A percentile compares a stretch with the other conserved stretches of the same genome.
Conservation (phyloP, 1,140 invertebrate genomes). For the Zelostemma sp. region DNA sequence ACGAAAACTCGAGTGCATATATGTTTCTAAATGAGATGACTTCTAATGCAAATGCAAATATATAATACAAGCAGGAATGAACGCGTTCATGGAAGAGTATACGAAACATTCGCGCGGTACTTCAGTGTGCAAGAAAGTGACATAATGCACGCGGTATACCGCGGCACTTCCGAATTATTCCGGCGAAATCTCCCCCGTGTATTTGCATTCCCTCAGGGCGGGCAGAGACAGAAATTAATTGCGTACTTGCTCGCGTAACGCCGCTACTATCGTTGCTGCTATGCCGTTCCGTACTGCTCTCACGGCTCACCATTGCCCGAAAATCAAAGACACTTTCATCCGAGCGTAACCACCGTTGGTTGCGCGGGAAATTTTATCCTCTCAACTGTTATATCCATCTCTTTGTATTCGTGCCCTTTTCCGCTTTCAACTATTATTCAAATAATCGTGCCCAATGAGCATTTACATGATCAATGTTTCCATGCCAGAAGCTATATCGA, state of each 20-base stretch:
- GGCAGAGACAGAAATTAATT: conserved; percentile 66
- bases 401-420: conserved; percentile 3
- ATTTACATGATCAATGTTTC: conserved; percentile 33
- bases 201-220: conserved; percentile 63
- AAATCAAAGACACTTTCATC: conserved; percentile 63
- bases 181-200: conserved; percentile 63
- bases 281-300: conserved; percentile 22
- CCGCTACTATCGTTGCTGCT: conserved; percentile 56
- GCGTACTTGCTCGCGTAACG: conserved; percentile 63
- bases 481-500: neutral
- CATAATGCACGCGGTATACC: conserved; percentile 66
- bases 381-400: conserved; percentile 4
- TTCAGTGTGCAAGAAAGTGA: conserved; percentile 46
- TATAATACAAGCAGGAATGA: neutral
- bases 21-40: neutral
- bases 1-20: neutral
- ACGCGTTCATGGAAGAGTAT: conserved; percentile 21
- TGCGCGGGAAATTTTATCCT: conserved; percentile 29
- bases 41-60: neutral
- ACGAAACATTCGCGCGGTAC: conserved; percentile 19
- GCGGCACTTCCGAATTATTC: conserved; percentile 66
- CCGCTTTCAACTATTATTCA: conserved; percentile 39
- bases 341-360: conserved; percentile 37
- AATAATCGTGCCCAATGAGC: conserved; percentile 42
- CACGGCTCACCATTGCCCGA: conserved; percentile 43